Evolutionary conservation across 2,113 vertebrate species (phyloP).

Genomic region (Uria lomvia): DNA sequence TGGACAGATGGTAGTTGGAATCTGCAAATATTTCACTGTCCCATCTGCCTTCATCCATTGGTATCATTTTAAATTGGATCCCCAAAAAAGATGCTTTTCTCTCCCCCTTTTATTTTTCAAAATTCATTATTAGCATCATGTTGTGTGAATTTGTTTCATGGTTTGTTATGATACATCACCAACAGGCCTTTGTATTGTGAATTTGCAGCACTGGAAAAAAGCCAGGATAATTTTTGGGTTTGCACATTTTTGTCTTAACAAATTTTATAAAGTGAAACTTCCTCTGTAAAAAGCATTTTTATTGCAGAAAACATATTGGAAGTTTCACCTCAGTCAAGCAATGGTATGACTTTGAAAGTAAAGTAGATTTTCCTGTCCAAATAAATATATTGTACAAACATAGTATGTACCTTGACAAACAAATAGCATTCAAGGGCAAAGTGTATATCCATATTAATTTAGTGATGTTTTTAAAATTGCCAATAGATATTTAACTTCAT

Average conservation of each 20-base stretch:
- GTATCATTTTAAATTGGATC: neutral
- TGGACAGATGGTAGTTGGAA: constrained; percentile 57
- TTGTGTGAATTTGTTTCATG: neutral
- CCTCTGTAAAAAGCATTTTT: neutral
- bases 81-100: neutral
- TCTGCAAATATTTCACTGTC: constrained; percentile 28
- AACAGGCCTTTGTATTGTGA: neutral
- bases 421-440: constrained; percentile 23
- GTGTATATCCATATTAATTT: neutral
- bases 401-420: neutral
- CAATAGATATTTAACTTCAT: neutral
- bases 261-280: neutral
- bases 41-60: constrained; percentile 33
- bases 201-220: neutral
- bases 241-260: neutral
- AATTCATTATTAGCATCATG: neutral
- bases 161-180: neutral
- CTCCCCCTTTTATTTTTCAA: neutral
- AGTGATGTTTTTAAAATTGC: neutral
- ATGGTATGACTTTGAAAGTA: neutral
- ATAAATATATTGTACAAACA: constrained; percentile 34
- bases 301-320: neutral
- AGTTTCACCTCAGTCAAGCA: neutral
- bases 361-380: neutral
- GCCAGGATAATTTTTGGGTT: neutral